phyloP scores from a whole-genome alignment of 2,113 vertebrate genomes.

The Corythornis vintsioides region DNA sequence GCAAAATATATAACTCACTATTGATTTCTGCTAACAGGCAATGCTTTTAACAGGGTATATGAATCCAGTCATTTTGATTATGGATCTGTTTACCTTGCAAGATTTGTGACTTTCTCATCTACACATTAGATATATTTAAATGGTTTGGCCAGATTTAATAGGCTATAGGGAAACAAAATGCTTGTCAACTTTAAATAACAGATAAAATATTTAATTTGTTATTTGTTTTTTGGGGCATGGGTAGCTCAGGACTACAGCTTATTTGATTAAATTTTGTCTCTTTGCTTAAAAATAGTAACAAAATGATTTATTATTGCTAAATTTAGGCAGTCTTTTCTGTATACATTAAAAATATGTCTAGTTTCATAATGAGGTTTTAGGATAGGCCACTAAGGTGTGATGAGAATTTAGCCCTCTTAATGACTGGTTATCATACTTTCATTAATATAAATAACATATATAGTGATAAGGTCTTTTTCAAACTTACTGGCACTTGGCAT shows the following conservation, averaged over 20 bases:
- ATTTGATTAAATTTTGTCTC: background rate
- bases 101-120: background rate
- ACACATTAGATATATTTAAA: background rate
- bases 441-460: background rate
- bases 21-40: background rate
- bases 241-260: background rate
- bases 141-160: background rate
- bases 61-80: background rate
- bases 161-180: background rate
- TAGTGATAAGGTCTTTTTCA: background rate
- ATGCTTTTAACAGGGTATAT: background rate
- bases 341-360: background rate
- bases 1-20: accelerated
- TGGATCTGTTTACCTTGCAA: background rate
- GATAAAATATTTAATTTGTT: background rate
- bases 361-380: background rate
- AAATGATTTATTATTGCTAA: background rate
- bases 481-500: background rate
- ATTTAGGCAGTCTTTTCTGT: background rate
- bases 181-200: background rate
- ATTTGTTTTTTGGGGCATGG: background rate
- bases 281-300: background rate
- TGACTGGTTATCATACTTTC: background rate
- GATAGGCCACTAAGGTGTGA: background rate
- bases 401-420: background rate